Evolutionary conservation across 2,113 vertebrate species (phyloP).

Genomic region (Chaetops frenatus): DNA sequence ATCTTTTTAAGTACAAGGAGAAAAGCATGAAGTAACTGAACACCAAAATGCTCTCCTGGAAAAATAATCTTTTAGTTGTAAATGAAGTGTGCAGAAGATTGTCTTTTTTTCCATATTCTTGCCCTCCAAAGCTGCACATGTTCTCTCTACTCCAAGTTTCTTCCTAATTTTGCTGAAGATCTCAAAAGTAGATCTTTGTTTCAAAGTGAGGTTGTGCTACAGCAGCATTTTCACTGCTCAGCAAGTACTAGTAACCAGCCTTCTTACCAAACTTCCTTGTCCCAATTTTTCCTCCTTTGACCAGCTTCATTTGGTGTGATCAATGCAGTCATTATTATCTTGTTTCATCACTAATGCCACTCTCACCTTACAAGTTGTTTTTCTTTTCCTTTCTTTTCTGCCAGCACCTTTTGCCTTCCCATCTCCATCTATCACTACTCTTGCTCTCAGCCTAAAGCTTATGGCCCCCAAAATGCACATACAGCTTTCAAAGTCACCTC

Average conservation of each 20-base stretch:
- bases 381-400: background rate
- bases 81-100: background rate
- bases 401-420: background rate
- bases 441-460: background rate
- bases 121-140: background rate
- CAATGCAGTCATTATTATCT: background rate
- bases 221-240: background rate
- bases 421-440: background rate
- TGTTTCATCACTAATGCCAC: background rate
- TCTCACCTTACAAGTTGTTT: background rate
- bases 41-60: background rate
- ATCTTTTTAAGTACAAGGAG: background rate
- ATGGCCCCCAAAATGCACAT: fast-evolving
- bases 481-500: background rate
- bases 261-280: background rate
- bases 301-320: background rate
- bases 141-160: background rate
- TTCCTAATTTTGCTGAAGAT: background rate
- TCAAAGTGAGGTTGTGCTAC: background rate
- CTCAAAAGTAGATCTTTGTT: background rate
- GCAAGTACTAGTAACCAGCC: background rate
- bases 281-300: background rate
- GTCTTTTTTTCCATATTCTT: background rate
- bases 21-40: background rate
- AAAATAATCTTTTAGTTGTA: background rate